These are phyloP conservation scores for Cephus pygmeus DNA, from an alignment of 2,888 invertebrate species.

Conservation along the genomic window DNA sequence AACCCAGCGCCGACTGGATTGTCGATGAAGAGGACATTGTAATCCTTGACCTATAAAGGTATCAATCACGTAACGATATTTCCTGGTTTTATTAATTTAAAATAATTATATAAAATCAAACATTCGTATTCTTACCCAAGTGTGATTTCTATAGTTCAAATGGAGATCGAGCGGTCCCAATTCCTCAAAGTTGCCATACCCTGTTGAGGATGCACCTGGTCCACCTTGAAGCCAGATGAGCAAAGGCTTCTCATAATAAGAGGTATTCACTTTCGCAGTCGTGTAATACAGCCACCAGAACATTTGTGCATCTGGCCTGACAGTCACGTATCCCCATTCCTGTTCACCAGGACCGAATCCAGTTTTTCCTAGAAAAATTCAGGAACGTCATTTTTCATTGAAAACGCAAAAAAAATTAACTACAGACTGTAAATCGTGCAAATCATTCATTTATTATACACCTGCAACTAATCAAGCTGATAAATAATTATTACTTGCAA, in stretches of 20 bases:
- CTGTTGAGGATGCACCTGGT: conserved; percentile 84
- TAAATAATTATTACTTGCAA: neutral
- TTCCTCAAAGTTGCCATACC: conserved; percentile 89
- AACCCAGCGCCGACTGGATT: conserved; percentile 92
- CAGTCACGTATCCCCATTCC: conserved; percentile 80
- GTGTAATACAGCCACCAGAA: conserved; percentile 91
- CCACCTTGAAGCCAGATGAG: conserved; percentile 93
- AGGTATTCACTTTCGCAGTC: conserved; percentile 71
- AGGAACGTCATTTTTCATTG: no score
- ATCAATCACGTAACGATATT: neutral
- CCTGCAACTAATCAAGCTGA: neutral
- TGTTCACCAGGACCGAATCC: conserved; percentile 75
- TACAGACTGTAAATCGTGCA: neutral
- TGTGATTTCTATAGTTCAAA: conserved; percentile 75
- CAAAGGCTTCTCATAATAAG: conserved; percentile 75
- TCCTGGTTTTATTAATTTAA: neutral
- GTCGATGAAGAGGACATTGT: conserved; percentile 88
- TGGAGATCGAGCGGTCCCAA: conserved; percentile 80
- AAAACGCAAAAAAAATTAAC: neutral
- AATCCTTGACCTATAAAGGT: conserved; percentile 73
- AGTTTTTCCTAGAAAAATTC: conserved; percentile 22
- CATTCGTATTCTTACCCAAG: conserved; percentile 74
- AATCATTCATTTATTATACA: neutral
- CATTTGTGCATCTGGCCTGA: conserved; percentile 81
- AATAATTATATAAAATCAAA: neutral